Percentiles rank a stretch among this genome's conserved stretches.
Evolutionary conservation across 2,888 invertebrate species (phyloP).

Genomic region (Erpobdella octoculata): DNA sequence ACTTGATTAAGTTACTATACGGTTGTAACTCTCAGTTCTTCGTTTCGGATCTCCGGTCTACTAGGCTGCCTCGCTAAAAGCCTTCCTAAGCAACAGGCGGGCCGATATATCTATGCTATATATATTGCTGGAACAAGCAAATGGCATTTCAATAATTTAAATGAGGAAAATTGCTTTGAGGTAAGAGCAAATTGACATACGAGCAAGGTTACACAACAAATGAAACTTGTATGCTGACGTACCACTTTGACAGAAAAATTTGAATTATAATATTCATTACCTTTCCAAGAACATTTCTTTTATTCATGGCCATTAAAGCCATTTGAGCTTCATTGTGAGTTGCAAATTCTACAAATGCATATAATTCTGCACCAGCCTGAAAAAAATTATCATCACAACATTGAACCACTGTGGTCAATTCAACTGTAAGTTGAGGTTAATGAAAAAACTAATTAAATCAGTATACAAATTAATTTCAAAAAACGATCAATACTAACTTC

Average conservation of each 20-base stretch:
- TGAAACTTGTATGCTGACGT: background rate
- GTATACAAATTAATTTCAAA: background rate
- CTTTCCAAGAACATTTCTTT: slow-evolving; percentile 83
- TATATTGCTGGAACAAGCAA: background rate
- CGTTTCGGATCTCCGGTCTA: too few species aligned
- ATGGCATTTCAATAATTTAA: background rate
- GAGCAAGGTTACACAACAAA: too few species aligned
- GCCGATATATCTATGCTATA: too few species aligned
- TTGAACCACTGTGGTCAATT: too few species aligned
- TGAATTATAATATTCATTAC: slow-evolving; percentile 11
- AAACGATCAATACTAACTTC: slow-evolving; percentile 66
- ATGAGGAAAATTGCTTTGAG: too few species aligned
- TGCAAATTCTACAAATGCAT: slow-evolving; percentile 96
- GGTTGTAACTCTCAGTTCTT: too few species aligned
- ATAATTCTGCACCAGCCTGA: slow-evolving; percentile 89
- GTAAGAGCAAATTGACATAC: too few species aligned
- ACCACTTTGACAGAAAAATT: background rate
- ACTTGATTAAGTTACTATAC: too few species aligned
- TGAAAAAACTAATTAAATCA: background rate
- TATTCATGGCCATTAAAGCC: slow-evolving; percentile 97
- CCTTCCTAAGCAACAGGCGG: too few species aligned
- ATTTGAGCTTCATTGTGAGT: slow-evolving; percentile 91
- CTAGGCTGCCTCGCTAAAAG: too few species aligned
- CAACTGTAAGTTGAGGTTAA: too few species aligned
- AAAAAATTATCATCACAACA: slow-evolving; percentile 41